phyloP scores from a whole-genome alignment of 2,797 vertebrate genomes.

The Acanthurus lineatus region DNA sequence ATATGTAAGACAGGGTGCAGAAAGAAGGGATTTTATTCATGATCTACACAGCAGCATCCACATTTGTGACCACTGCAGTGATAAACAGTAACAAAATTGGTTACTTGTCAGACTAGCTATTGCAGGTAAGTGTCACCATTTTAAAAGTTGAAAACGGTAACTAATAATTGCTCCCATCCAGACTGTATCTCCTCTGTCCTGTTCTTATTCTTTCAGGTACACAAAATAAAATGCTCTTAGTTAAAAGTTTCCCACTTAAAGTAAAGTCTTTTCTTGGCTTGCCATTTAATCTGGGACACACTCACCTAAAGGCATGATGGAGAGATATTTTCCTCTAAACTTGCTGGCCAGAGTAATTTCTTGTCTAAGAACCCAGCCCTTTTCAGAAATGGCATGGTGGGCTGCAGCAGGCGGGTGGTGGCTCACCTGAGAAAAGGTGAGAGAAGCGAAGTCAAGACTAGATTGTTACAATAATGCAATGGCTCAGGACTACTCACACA shows the following conservation, averaged over 20 bases:
- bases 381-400: slow-evolving; percentile 92
- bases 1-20: not conserved
- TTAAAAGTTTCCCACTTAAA: too few species aligned
- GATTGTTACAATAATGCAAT: not conserved
- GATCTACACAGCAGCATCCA: not conserved
- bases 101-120: not conserved
- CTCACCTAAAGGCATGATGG: slow-evolving; percentile 98
- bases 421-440: slow-evolving; percentile 88
- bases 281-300: not conserved
- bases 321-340: slow-evolving; percentile 97
- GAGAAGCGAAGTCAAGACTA: not conserved
- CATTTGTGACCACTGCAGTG: not conserved
- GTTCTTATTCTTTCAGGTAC: not conserved
- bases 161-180: too few species aligned
- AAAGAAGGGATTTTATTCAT: not conserved
- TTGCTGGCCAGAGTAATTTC: slow-evolving; percentile 98
- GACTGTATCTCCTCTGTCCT: not conserved
- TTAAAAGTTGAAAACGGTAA: not conserved
- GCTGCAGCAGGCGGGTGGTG: slow-evolving; percentile 97
- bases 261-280: not conserved
- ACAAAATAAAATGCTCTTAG: not conserved
- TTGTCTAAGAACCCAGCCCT: slow-evolving; percentile 94
- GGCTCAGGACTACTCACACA: not conserved
- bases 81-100: not conserved
- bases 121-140: not conserved